phyloP scores from a whole-genome alignment of 2,888 invertebrate genomes.

The Andrena fulva region DNA sequence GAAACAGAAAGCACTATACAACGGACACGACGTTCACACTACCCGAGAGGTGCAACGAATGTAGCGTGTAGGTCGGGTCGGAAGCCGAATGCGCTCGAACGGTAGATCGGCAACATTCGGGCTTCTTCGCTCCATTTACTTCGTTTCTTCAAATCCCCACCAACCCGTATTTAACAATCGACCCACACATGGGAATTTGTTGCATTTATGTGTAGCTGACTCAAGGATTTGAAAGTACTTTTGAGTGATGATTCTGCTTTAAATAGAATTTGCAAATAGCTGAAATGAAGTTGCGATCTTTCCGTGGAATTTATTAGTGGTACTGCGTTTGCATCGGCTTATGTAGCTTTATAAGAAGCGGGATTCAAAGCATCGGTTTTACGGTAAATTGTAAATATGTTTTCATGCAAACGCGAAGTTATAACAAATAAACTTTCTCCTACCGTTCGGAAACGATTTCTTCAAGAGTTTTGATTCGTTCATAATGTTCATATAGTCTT shows the following conservation, averaged over 20 bases:
- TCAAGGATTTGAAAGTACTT: slow-evolving; percentile 23
- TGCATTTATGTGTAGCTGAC: slow-evolving; percentile 27
- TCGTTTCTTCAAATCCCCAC: slow-evolving; percentile 55
- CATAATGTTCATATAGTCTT: too few species aligned
- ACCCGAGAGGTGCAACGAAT: slow-evolving; percentile 43
- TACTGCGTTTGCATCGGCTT: slow-evolving; percentile 7
- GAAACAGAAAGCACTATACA: slow-evolving; percentile 40
- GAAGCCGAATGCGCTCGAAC: slow-evolving; percentile 46
- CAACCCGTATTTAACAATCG: slow-evolving; percentile 39
- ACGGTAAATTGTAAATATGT: neutral
- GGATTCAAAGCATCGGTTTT: neutral
- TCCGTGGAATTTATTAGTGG: neutral
- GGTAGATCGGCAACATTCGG: slow-evolving; percentile 56
- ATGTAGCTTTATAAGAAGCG: neutral
- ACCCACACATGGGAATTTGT: slow-evolving; percentile 40
- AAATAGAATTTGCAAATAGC: slow-evolving; percentile 21
- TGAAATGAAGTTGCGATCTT: slow-evolving; percentile 1
- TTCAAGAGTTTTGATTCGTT: neutral
- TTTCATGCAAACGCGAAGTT: neutral
- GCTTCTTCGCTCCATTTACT: slow-evolving; percentile 39
- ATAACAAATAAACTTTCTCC: neutral
- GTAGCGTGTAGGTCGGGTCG: slow-evolving; percentile 41
- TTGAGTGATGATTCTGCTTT: slow-evolving; percentile 19
- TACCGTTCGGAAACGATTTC: neutral
- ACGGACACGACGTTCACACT: slow-evolving; percentile 45